A percentile compares a stretch with the other conserved stretches of the same genome.
phyloP scores from a whole-genome alignment of 2,797 vertebrate species.

The Myotis planiceps region DNA sequence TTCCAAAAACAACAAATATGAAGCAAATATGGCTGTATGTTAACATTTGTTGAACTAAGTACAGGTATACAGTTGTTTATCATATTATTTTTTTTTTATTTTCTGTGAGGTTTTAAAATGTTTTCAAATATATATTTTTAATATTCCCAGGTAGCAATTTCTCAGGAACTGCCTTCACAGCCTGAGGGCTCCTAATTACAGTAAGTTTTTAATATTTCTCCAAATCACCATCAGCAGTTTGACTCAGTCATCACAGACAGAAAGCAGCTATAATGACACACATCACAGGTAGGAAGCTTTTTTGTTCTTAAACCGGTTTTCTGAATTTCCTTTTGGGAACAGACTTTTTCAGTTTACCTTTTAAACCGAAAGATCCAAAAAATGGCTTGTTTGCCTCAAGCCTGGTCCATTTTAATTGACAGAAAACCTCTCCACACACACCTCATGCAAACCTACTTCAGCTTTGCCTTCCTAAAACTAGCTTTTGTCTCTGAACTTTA shows the following conservation, averaged over 20 bases:
- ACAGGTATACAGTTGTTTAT: accelerated
- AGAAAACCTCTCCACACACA: slow-evolving; percentile 58
- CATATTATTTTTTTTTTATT: background rate
- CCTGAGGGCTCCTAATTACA: slow-evolving; percentile 60
- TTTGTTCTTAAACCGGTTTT: slow-evolving; percentile 54
- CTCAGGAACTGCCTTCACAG: slow-evolving; percentile 47
- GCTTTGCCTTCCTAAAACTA: slow-evolving; percentile 71
- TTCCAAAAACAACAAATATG: background rate
- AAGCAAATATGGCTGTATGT: background rate
- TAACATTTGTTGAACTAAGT: background rate
- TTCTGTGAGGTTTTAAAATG: slow-evolving; percentile 12
- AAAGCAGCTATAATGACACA: background rate
- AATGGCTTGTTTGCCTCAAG: slow-evolving; percentile 71
- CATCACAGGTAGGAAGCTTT: slow-evolving; percentile 28
- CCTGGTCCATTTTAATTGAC: slow-evolving; percentile 69
- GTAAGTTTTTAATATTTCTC: slow-evolving; percentile 11
- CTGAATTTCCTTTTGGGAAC: slow-evolving; percentile 59
- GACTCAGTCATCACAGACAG: background rate
- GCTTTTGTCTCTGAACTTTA: slow-evolving; percentile 82
- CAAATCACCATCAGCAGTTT: background rate
- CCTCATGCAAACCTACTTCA: slow-evolving; percentile 66
- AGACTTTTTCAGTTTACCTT: slow-evolving; percentile 66
- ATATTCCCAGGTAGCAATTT: slow-evolving; percentile 13
- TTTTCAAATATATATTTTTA: background rate
- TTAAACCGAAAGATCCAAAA: slow-evolving; percentile 63